Percentiles rank a stretch among this genome's conserved stretches.
Conservation (phyloP, 2,113 vertebrate species). For the Malurus cyaneus region DNA sequence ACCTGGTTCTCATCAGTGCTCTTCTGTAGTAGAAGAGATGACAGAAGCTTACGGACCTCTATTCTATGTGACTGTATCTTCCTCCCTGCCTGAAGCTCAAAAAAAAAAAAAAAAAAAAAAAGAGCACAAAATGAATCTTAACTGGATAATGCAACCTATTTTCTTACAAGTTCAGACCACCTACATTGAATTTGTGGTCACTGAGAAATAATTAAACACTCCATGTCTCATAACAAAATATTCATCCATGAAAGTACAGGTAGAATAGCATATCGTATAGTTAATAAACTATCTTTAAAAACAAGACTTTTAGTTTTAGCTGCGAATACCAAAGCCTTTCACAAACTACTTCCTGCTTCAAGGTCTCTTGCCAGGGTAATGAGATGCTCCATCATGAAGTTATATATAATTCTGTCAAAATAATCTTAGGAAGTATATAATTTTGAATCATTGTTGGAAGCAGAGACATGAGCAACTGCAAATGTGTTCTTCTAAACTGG, state of each 20-base stretch:
- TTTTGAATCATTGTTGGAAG: conserved; percentile 50
- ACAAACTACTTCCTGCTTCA: background rate
- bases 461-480: conserved; percentile 7
- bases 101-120: background rate
- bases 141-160: background rate
- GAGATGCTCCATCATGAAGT: conserved; percentile 35
- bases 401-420: conserved; percentile 55
- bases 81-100: background rate
- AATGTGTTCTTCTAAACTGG: conserved; percentile 53
- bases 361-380: conserved; percentile 51
- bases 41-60: background rate
- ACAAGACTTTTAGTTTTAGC: background rate
- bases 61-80: background rate
- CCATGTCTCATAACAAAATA: background rate
- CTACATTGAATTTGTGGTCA: background rate
- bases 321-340: background rate
- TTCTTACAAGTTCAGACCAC: background rate
- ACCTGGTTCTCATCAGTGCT: background rate
- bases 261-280: background rate
- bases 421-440: conserved; percentile 30
- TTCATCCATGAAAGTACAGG: background rate
- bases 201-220: background rate
- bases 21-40: background rate
- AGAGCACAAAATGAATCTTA: background rate
- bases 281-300: background rate